Conservation (phyloP, 2,113 vertebrate genomes). For the Puma concolor region DNA sequence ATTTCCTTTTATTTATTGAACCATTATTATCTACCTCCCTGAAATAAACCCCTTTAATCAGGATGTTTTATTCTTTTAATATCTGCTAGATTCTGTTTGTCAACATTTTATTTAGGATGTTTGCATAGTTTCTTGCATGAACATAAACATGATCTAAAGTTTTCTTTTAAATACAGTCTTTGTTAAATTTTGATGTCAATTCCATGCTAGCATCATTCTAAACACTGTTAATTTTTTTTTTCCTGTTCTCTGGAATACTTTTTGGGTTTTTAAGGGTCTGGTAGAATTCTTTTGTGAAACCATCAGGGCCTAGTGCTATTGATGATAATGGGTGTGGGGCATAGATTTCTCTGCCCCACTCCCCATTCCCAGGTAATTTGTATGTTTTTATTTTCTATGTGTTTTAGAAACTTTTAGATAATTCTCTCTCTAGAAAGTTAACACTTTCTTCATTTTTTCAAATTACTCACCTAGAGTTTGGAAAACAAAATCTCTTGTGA, state of each 20-base stretch:
- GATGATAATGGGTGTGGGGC: neutral
- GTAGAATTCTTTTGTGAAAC: neutral
- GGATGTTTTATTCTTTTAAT: neutral
- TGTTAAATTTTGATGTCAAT: slow-evolving; percentile 3
- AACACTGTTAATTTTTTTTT: neutral
- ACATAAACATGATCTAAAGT: neutral
- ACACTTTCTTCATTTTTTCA: neutral
- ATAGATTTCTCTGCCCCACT: neutral
- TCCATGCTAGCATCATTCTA: neutral
- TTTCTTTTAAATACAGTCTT: neutral
- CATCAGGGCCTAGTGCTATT: neutral
- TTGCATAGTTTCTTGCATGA: neutral
- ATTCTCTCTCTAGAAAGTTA: neutral
- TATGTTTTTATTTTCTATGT: neutral
- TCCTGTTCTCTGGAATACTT: neutral
- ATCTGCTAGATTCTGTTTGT: neutral
- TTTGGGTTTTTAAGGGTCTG: neutral
- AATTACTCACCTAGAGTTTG: neutral
- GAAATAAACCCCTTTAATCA: neutral
- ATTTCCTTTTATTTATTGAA: neutral
- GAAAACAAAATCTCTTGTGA: neutral
- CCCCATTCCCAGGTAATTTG: neutral
- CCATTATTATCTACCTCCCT: neutral
- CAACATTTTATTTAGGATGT: slow-evolving; percentile 8
- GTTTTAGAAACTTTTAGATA: neutral